phyloP scores from a whole-genome alignment of 1,140 invertebrate species.

The Penaeus vannamei region DNA sequence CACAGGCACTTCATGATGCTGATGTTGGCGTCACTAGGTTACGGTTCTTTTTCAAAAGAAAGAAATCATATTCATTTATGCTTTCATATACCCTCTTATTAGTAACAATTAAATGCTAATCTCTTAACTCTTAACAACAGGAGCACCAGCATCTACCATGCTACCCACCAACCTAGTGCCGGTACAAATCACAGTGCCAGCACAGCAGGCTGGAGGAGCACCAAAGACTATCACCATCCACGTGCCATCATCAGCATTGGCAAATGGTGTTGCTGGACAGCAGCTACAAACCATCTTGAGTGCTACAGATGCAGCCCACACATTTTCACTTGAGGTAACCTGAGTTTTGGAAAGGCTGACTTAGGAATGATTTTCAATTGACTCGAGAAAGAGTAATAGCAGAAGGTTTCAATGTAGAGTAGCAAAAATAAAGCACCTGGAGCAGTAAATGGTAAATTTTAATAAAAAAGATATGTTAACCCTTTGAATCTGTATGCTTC shows the following conservation, averaged over 20 bases:
- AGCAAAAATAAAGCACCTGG: not conserved
- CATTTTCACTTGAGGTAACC: constrained; percentile 81
- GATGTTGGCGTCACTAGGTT: too few relatives aligned
- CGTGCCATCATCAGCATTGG: constrained; percentile 65
- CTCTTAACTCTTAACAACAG: not conserved
- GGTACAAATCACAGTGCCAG: constrained; percentile 79
- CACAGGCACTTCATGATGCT: too few relatives aligned
- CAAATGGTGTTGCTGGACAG: constrained; percentile 73
- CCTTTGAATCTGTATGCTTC: too few relatives aligned
- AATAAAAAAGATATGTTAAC: too few relatives aligned
- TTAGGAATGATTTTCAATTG: not conserved
- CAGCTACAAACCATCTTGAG: constrained; percentile 81
- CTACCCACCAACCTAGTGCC: constrained; percentile 73
- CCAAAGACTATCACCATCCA: constrained; percentile 83
- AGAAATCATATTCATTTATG: too few relatives aligned
- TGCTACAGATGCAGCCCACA: constrained; percentile 87
- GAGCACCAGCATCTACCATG: constrained; percentile 69
- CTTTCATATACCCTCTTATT: too few relatives aligned
- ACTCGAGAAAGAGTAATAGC: not conserved
- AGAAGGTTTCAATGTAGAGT: not conserved
- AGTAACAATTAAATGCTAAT: too few relatives aligned
- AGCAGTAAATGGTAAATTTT: not conserved
- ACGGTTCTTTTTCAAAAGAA: too few relatives aligned
- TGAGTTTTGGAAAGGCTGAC: not conserved
- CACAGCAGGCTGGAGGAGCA: constrained; percentile 77